phyloP scores from a whole-genome alignment of 1,140 invertebrate genomes.

The Neelides sp. region DNA sequence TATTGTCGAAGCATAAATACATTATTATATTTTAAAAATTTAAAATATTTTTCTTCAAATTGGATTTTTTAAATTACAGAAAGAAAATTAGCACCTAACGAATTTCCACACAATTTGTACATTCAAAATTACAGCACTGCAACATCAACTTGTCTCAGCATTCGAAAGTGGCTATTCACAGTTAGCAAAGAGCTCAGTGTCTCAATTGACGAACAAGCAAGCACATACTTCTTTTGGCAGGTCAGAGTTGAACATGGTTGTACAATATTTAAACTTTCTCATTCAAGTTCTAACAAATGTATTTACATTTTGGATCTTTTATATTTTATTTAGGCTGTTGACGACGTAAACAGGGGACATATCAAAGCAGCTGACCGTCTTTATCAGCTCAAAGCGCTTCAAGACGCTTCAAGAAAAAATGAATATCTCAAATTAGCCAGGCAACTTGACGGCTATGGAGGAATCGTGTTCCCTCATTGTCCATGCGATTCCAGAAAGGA shows the following conservation, averaged over 20 bases:
- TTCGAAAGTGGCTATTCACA: slow-evolving; percentile 90
- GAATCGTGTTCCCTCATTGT: slow-evolving; percentile 87
- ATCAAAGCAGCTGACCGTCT: slow-evolving; percentile 76
- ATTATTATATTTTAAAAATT: slow-evolving; percentile 5
- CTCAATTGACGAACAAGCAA: slow-evolving; percentile 47
- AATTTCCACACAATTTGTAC: slow-evolving; percentile 93
- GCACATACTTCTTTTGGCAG: slow-evolving; percentile 66
- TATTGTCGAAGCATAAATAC: slow-evolving; percentile 5
- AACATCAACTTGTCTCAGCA: slow-evolving; percentile 82
- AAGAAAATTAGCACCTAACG: slow-evolving; percentile 79
- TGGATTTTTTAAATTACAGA: slow-evolving; percentile 47
- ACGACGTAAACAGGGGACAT: slow-evolving; percentile 86
- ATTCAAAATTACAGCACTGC: slow-evolving; percentile 99
- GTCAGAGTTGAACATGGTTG: slow-evolving; percentile 30
- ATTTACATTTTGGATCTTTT: slow-evolving; percentile 13
- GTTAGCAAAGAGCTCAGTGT: slow-evolving; percentile 56
- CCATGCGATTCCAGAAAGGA: slow-evolving; percentile 85
- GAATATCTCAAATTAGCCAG: slow-evolving; percentile 68
- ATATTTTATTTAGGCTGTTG: slow-evolving; percentile 52
- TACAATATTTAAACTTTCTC: not conserved
- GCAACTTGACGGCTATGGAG: slow-evolving; percentile 76
- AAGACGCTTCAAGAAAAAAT: slow-evolving; percentile 70
- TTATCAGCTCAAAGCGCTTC: slow-evolving; percentile 87
- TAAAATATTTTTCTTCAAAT: slow-evolving; percentile 8
- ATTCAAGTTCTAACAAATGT: not conserved